Base-by-base conservation (phyloP, 2,113 vertebrate species). In the Centrocercus urophasianus region DNA sequence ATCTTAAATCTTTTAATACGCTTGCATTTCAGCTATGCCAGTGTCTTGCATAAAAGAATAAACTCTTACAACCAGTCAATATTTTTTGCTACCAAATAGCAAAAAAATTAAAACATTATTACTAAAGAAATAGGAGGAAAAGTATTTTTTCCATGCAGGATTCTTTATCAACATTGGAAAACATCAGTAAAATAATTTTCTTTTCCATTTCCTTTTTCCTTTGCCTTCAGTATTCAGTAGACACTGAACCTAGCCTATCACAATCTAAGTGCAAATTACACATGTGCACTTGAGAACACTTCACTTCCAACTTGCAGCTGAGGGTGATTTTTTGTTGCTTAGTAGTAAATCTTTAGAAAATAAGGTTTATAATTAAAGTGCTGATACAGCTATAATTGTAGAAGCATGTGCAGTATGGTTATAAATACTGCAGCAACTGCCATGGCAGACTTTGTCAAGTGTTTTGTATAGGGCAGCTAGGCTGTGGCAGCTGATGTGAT, bases 361-460 rank as follows among this genome's bases (percentile, higher is more conserved):
- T 71, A 90, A 72, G 82, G 57, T 96, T 97, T 92, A 96, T 96
- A 97, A 96, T 97, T 97, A 96, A 97, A 97, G 78, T 96, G 97
- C 96, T 97, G 96, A 97, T 5, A 4, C 75, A 95, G 86, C 89
- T 93, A 43, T 60, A 95, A 74, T 93, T 95, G 80, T 84, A 96
- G 95, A 97, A 89, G 56, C 86, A 93, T 89, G 85, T 97, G 89
- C 64, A 96, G 90, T 57, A 52, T 19, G 30, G 34, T 78, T 95
- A 90, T 92, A 98, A 96, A 97, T 97, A 97, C 79, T 81, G 72
- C 85, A 89, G 54, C 92, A 97, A 93, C 94, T 97, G 83, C 94
- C 79, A 59, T 59, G 50, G 77, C 78, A 94, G 95, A 83, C 87
- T 96, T 81, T 88, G 88, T 89, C 75, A 93, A 94, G 84, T 80